Evolutionary conservation across 2,888 invertebrate species (phyloP).

Genomic region (Phaedon cochleariae): DNA sequence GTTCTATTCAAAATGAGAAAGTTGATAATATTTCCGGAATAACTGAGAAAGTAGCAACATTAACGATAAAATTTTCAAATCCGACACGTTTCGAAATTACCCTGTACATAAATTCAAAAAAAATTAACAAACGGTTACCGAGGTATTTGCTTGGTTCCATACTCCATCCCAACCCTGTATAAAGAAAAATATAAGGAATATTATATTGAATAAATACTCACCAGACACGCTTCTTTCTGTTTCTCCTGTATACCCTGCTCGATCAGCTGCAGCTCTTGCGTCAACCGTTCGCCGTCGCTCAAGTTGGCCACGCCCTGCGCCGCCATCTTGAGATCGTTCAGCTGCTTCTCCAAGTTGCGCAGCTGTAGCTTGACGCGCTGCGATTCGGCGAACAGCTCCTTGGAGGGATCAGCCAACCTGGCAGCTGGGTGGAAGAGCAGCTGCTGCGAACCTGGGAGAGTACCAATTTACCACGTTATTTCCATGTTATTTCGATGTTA

Average conservation of each 20-base stretch:
- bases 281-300: conserved; percentile 67
- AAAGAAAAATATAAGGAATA: neutral
- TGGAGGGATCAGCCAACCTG: conserved; percentile 59
- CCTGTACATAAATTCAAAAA: too few relatives aligned
- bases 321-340: conserved; percentile 68
- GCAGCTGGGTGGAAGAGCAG: conserved; percentile 51
- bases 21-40: too few relatives aligned
- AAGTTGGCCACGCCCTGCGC: conserved; percentile 64
- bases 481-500: too few relatives aligned
- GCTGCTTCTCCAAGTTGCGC: conserved; percentile 68
- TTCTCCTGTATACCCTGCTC: conserved; percentile 71
- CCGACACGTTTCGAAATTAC: too few relatives aligned
- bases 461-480: too few relatives aligned
- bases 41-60: too few relatives aligned
- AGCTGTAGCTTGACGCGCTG: conserved; percentile 70
- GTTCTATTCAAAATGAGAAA: too few relatives aligned
- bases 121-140: too few relatives aligned
- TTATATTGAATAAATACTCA: conserved; percentile 43
- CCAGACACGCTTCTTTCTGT: conserved; percentile 67
- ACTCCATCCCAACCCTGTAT: conserved; percentile 58
- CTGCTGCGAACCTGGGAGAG: conserved; percentile 52
- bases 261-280: conserved; percentile 69
- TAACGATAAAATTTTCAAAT: too few relatives aligned
- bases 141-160: conserved; percentile 59
- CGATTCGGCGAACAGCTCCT: conserved; percentile 65